Evolutionary conservation across 2,888 invertebrate species (phyloP).

Genomic region (Cryptus viduatorius): DNA sequence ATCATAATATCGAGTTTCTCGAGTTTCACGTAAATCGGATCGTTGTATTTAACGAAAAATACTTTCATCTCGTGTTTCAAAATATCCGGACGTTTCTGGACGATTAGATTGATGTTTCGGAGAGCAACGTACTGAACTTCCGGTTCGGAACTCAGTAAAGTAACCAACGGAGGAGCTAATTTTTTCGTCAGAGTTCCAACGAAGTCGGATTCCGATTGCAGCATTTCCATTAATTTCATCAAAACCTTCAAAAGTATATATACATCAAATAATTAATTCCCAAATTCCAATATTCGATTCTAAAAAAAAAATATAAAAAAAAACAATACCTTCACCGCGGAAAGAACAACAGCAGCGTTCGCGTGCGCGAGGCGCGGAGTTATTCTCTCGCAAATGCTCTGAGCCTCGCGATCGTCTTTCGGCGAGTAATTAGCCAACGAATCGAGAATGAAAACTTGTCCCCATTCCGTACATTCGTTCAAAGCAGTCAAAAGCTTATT

Average conservation of each 20-base stretch:
- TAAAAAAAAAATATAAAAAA: background rate
- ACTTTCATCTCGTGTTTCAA: conserved; percentile 99
- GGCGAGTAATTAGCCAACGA: conserved; percentile 98
- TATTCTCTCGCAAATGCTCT: conserved; percentile 98
- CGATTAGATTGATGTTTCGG: conserved; percentile 99
- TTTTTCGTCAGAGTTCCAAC: conserved; percentile 97
- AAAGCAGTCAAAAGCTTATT: conserved; percentile 99
- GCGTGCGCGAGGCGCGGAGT: conserved; percentile 99
- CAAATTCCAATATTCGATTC: background rate
- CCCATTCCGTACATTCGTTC: conserved; percentile 99
- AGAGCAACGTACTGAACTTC: conserved; percentile 99
- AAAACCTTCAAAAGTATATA: conserved; percentile 87
- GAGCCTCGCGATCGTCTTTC: conserved; percentile 98
- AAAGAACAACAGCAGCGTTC: conserved; percentile 99
- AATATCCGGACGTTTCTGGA: conserved; percentile 99
- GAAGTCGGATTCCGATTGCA: conserved; percentile 96
- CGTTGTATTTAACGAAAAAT: conserved; percentile 99
- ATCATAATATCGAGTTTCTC: conserved; percentile 99
- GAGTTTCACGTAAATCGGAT: conserved; percentile 99
- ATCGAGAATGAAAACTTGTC: conserved; percentile 99
- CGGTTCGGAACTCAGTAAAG: conserved; percentile 98
- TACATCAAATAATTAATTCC: background rate
- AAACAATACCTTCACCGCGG: conserved; percentile 95
- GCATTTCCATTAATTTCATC: conserved; percentile 99
- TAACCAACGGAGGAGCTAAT: conserved; percentile 99